A percentile compares a stretch with the other conserved stretches of the same genome.
Conservation (phyloP, 2,888 invertebrate genomes). For the Amaurobius ferox region DNA sequence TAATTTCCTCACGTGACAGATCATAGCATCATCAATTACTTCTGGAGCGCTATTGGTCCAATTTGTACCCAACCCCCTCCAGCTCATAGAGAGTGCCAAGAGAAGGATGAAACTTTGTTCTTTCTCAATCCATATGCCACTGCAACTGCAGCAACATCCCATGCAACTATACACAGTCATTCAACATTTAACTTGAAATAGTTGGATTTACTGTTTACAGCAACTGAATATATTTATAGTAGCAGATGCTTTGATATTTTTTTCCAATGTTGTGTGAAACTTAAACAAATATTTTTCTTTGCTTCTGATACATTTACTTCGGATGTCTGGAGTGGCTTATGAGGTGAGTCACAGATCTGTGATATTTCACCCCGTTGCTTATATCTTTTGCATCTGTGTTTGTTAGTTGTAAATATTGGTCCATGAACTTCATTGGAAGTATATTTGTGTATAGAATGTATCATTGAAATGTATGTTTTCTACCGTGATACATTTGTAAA, state of each 20-base stretch:
- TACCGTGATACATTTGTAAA: too few relatives aligned
- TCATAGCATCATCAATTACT: slow-evolving; percentile 1
- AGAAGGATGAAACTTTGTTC: slow-evolving; percentile 17
- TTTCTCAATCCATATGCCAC: not conserved
- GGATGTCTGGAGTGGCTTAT: not conserved
- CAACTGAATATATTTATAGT: not conserved
- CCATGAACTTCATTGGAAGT: too few relatives aligned
- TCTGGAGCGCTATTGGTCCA: not conserved
- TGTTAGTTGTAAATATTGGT: too few relatives aligned
- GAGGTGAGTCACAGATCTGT: not conserved
- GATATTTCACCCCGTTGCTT: not conserved
- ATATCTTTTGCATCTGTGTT: too few relatives aligned
- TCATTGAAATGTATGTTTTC: too few relatives aligned
- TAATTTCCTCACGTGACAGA: slow-evolving; percentile 1
- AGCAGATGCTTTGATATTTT: not conserved
- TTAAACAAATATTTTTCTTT: not conserved
- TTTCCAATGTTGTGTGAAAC: not conserved
- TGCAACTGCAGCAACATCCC: slow-evolving; percentile 1
- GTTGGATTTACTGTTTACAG: not conserved
- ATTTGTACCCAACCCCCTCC: slow-evolving; percentile 14
- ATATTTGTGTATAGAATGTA: too few relatives aligned
- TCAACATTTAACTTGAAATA: not conserved
- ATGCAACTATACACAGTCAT: not conserved
- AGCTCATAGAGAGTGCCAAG: slow-evolving; percentile 17
- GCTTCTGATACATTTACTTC: not conserved